Conservation (phyloP, 2,797 vertebrate species). For the Sciurus vulgaris region DNA sequence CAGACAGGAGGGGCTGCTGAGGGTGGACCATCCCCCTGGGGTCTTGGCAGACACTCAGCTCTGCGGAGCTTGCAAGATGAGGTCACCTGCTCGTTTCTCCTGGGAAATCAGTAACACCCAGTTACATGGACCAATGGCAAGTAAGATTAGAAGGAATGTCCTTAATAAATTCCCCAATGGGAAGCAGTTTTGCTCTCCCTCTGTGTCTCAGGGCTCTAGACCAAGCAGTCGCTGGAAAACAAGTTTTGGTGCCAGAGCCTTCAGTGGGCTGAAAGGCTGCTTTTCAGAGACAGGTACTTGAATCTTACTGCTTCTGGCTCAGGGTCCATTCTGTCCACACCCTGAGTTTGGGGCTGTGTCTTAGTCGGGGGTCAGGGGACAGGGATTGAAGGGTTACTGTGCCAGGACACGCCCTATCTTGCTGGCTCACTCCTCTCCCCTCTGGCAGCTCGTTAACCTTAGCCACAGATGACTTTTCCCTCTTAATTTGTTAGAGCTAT, state of each 20-base stretch:
- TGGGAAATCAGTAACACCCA: constrained; percentile 6
- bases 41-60: neutral
- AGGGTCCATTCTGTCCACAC: neutral
- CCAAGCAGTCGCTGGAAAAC: constrained; percentile 65
- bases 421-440: neutral
- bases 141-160: constrained; percentile 26
- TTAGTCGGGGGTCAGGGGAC: neutral
- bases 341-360: neutral
- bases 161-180: constrained; percentile 71
- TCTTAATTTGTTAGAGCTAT: neutral
- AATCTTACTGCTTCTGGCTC: neutral
- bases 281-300: constrained; percentile 73
- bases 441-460: neutral
- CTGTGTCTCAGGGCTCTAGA: neutral
- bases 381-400: neutral
- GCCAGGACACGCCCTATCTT: neutral
- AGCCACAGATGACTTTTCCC: neutral
- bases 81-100: constrained; percentile 49
- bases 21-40: neutral
- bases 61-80: neutral
- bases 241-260: constrained; percentile 66
- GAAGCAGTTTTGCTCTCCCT: constrained; percentile 67
- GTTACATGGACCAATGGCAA: constrained; percentile 66
- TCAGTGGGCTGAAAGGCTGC: neutral
- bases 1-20: neutral